Percentiles rank a stretch among this genome's conserved stretches.
phyloP scores from a whole-genome alignment of 2,797 vertebrate genomes.

The Falco naumanni region DNA sequence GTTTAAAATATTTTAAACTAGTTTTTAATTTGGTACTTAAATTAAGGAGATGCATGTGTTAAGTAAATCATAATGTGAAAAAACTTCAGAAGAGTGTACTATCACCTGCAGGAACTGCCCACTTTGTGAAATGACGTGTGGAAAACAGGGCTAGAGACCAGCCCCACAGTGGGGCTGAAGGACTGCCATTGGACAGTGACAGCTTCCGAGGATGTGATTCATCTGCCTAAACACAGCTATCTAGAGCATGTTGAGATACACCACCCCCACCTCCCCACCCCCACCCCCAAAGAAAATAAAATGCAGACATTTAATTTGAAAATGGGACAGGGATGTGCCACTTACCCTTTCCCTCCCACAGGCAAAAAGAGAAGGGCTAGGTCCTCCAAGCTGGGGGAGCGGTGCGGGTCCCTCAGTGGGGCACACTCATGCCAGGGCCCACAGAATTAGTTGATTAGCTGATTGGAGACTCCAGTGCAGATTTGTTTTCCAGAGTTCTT shows the following conservation, averaged over 20 bases:
- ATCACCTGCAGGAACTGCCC: neutral
- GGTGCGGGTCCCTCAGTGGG: neutral
- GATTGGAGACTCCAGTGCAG: neutral
- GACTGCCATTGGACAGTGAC: neutral
- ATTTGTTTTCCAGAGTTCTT: neutral
- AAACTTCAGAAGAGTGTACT: neutral
- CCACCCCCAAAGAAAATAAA: neutral
- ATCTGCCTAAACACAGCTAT: neutral
- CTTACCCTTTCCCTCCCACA: neutral
- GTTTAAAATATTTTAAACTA: neutral
- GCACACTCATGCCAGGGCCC: neutral
- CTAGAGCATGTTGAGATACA: neutral
- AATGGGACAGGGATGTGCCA: neutral
- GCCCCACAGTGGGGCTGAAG: neutral
- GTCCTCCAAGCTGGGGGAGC: neutral
- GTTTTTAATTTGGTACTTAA: neutral
- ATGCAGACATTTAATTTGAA: neutral
- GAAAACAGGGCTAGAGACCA: neutral
- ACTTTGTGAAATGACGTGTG: neutral
- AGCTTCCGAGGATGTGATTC: neutral
- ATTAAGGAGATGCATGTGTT: neutral
- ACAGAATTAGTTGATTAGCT: neutral
- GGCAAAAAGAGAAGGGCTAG: neutral
- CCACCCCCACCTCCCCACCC: accelerated
- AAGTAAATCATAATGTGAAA: neutral